Conservation (phyloP, 2,888 invertebrate genomes). For the Pandemis heparana region DNA sequence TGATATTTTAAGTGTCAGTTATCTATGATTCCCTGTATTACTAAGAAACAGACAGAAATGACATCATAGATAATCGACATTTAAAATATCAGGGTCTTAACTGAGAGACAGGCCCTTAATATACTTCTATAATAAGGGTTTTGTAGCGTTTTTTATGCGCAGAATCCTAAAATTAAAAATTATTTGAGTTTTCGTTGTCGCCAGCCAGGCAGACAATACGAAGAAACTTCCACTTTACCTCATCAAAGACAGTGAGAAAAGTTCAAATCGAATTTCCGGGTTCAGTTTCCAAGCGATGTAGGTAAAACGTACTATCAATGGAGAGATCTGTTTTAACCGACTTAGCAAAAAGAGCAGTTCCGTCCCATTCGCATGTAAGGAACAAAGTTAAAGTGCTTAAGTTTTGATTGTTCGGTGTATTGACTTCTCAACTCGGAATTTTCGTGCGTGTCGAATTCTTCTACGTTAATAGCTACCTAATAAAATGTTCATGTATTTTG, state of each 20-base stretch:
- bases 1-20: too few species aligned
- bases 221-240: conserved; percentile 62
- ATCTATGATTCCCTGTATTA: too few species aligned
- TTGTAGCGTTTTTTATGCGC: neutral
- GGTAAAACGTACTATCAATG: conserved; percentile 51
- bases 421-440: neutral
- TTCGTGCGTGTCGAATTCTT: conserved; percentile 4
- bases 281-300: conserved; percentile 50
- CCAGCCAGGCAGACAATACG: conserved; percentile 50
- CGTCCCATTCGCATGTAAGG: conserved; percentile 25
- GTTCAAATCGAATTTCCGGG: conserved; percentile 64
- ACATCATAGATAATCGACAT: too few species aligned
- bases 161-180: conserved; percentile 15
- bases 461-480: neutral
- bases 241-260: conserved; percentile 64
- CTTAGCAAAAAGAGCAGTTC: conserved; percentile 21
- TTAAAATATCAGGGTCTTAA: too few species aligned
- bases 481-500: conserved; percentile 1
- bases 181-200: neutral
- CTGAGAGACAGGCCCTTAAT: too few species aligned
- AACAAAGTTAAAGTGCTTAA: conserved; percentile 39
- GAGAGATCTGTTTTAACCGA: conserved; percentile 31
- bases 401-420: conserved; percentile 34
- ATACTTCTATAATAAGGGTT: too few species aligned
- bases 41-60: too few species aligned